A percentile compares a stretch with the other conserved stretches of the same genome.
These are phyloP conservation scores for Phasianus colchicus DNA, from an alignment of 2,113 vertebrate genomes.

Conservation along the genomic window DNA sequence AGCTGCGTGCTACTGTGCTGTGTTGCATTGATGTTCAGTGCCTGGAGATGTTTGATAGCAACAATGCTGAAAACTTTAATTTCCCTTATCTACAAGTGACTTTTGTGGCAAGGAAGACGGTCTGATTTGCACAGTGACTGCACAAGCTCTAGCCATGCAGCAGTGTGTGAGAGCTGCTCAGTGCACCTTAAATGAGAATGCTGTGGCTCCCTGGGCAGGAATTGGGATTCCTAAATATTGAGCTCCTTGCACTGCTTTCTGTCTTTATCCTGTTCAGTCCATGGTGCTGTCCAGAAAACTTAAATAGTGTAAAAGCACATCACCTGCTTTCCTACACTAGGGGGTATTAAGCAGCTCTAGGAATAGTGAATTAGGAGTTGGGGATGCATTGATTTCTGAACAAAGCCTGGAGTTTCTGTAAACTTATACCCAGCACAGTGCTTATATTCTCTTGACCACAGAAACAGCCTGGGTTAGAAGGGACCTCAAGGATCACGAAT, in stretches of 20 bases:
- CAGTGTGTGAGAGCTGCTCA: not conserved
- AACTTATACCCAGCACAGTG: not conserved
- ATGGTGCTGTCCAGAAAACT: no score
- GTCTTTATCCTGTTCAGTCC: no score
- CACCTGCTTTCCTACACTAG: not conserved
- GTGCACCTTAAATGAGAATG: rapidly evolving
- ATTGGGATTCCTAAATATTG: no score
- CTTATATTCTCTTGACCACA: rapidly evolving
- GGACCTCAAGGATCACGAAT: no score
- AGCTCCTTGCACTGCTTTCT: no score
- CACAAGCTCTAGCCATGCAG: not conserved
- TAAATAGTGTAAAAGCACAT: not conserved
- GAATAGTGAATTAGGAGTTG: not conserved
- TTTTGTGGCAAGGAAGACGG: rapidly evolving
- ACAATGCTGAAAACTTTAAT: not conserved
- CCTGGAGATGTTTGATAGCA: not conserved
- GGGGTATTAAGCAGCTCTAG: not conserved
- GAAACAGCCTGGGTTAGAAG: no score
- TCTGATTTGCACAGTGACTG: not conserved
- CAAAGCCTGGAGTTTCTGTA: not conserved
- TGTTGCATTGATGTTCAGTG: not conserved
- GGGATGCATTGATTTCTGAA: not conserved
- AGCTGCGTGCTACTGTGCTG: not conserved
- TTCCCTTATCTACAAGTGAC: rapidly evolving
- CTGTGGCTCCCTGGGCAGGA: not conserved